A percentile compares a stretch with the other conserved stretches of the same genome.
phyloP scores from a whole-genome alignment of 2,113 vertebrate genomes.

The human region GRCh38 chr3:178088001-178088500 shows the following conservation, averaged over 20 bases:
- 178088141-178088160: slow-evolving; percentile 68
- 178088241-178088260: slow-evolving; percentile 46
- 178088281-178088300: slow-evolving; percentile 17
- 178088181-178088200: slow-evolving; percentile 68
- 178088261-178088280: slow-evolving; percentile 13
- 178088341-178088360: background rate
- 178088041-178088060: slow-evolving; percentile 84
- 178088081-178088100: slow-evolving; percentile 80
- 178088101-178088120: slow-evolving; percentile 58
- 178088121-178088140: slow-evolving; percentile 57
- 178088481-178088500: slow-evolving; percentile 12
- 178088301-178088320: background rate
- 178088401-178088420: slow-evolving; percentile 13
- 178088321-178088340: background rate
- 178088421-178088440: slow-evolving; percentile 5
- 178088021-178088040: slow-evolving; percentile 77
- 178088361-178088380: background rate
- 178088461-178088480: background rate
- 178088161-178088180: slow-evolving; percentile 80
- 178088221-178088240: slow-evolving; percentile 57
- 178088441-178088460: background rate
- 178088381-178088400: background rate
- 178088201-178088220: slow-evolving; percentile 58
- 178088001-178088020: slow-evolving; percentile 56
- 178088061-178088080: slow-evolving; percentile 75